Evolutionary conservation across 2,797 vertebrate species (phyloP), one percentile per base, ranked within the genome.

Genomic region (Enteromius argenteus): DNA sequence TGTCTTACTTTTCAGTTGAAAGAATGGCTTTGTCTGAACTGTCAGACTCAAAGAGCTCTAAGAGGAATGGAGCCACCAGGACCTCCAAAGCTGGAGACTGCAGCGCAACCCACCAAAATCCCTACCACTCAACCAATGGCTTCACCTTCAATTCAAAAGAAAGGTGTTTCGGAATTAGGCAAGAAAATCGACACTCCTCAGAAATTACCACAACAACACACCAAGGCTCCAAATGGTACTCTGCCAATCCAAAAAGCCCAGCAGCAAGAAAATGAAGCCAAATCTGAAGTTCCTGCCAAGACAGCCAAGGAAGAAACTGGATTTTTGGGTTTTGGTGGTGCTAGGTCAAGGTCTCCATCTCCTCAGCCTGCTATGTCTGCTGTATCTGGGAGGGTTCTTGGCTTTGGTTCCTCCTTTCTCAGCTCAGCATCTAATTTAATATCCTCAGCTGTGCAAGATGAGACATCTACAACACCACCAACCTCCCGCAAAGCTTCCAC

Each of bases 391-490:
- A 99, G 98, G 80, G 96, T 98, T 87, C 96, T 99, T 90, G 98
- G 98, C 30, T 99, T 99, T 93, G 96, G 98, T 86, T 97, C 97
- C 21, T 98, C 97, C 0, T 94, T 99, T 86, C 96, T 99, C 73
- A 98, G 95, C 86, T 97, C 98, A 86, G 97, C 98, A 4, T 98
- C 98, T 0, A 97, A 90, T 92, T 95, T 99, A 83, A 97, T 99
- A 80, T 96, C 96, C 5, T 96, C 97, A 81, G 93, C 95, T 0
- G 94, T 96, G 85, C 96, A 96, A 87, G 90, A 96, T 87, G 96
- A 96, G 68, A 64, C 95, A 8, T 92, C 93, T 74, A 90, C 91
- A 0, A 92, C 92, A 51, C 94, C 96, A 83, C 90, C 94, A 64
- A 87, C 91, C 5, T 88, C 90, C 49, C 91, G 93, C 23, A 98